Evolutionary conservation across 2,113 vertebrate genomes (phyloP).

Genomic region (Dryoscopus gambensis): DNA sequence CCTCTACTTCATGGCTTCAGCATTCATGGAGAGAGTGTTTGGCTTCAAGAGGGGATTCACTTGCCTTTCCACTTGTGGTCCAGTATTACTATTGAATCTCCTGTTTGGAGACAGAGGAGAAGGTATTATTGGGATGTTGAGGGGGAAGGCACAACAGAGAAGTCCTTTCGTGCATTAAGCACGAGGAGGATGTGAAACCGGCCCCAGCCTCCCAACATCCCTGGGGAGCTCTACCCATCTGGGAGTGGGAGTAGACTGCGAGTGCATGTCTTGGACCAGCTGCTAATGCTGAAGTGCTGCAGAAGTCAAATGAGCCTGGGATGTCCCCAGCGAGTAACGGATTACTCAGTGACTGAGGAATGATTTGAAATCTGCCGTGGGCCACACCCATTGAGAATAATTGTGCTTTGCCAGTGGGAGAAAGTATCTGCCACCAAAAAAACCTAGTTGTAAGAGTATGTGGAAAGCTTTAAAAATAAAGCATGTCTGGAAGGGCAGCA

Average conservation of each 20-base stretch:
- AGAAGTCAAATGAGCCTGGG: not conserved
- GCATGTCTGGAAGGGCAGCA: not conserved
- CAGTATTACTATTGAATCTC: conserved; percentile 39
- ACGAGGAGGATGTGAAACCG: not conserved
- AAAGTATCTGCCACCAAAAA: not conserved
- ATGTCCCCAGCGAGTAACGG: not conserved
- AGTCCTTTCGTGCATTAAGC: not conserved
- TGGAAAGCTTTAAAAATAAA: not conserved
- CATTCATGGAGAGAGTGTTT: not conserved
- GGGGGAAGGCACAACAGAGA: not conserved
- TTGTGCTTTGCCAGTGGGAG: not conserved
- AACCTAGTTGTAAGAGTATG: not conserved
- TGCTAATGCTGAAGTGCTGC: not conserved
- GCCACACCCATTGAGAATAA: not conserved
- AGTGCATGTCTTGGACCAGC: not conserved
- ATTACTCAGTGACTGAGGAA: not conserved
- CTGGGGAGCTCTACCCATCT: not conserved
- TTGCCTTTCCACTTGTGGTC: conserved; percentile 60
- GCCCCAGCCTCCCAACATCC: not conserved
- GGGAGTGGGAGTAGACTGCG: not conserved
- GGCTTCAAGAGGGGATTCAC: conserved; percentile 35
- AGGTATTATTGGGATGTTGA: not conserved
- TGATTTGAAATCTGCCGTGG: not conserved
- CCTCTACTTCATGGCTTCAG: conserved; percentile 35
- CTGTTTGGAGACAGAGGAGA: conserved; percentile 50